A percentile compares a stretch with the other conserved stretches of the same genome.
Conservation (phyloP, 2,113 vertebrate genomes). For the Chloebia gouldiae region DNA sequence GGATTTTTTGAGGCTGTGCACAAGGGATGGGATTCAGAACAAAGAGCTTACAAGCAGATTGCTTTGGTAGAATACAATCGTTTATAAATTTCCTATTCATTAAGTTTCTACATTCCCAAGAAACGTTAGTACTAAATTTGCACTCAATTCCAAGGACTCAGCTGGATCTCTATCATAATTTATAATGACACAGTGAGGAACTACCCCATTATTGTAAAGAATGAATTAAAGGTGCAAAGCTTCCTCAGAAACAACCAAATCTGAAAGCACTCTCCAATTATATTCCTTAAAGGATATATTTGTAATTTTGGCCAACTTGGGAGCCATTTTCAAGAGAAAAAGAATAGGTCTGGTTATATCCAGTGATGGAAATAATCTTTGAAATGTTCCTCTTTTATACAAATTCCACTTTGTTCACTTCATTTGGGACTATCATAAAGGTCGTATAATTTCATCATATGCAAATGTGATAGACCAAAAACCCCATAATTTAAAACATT, state of each 20-base stretch:
- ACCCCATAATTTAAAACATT: background rate
- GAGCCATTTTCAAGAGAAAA: background rate
- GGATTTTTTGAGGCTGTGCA: slow-evolving; percentile 17
- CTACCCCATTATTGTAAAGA: background rate
- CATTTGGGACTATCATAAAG: background rate
- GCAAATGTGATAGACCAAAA: background rate
- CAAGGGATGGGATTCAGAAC: slow-evolving; percentile 35
- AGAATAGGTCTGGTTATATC: background rate
- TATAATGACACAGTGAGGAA: slow-evolving; percentile 9
- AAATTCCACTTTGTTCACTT: background rate
- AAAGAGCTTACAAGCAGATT: slow-evolving; percentile 44
- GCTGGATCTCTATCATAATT: slow-evolving; percentile 9
- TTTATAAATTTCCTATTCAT: slow-evolving; percentile 68
- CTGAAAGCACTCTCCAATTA: background rate
- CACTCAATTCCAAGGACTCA: background rate
- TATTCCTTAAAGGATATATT: background rate
- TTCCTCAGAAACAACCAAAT: background rate
- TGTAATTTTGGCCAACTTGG: background rate
- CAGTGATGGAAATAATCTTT: background rate
- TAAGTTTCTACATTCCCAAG: slow-evolving; percentile 55
- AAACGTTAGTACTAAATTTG: slow-evolving; percentile 52
- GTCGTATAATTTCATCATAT: background rate
- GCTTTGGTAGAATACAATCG: slow-evolving; percentile 25
- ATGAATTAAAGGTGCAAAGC: background rate
- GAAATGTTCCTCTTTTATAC: background rate